A percentile compares a stretch with the other conserved stretches of the same genome.
These are phyloP conservation scores for Scaptomyza cyrtandrae DNA, from an alignment of 2,888 invertebrate species.

Conservation along the genomic window DNA sequence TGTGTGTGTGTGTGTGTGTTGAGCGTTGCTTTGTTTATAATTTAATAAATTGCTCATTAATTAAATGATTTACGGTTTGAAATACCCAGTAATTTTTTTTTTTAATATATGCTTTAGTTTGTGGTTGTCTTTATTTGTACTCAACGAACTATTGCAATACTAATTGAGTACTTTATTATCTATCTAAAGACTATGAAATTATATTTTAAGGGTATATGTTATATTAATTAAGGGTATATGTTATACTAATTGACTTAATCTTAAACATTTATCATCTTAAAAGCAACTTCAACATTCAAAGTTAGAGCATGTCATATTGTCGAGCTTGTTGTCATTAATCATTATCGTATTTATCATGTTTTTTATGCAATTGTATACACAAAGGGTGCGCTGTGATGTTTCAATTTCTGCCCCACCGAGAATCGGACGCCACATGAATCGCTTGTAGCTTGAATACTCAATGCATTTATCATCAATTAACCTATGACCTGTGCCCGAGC, in stretches of 20 bases:
- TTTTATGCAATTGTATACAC: conserved; percentile 17
- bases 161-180: too few species aligned
- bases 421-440: conserved; percentile 20
- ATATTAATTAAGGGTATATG: too few species aligned
- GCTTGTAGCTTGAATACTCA: conserved; percentile 25
- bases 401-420: conserved; percentile 53
- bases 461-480: conserved; percentile 74
- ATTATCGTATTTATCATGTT: conserved; percentile 10
- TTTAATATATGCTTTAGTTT: not conserved
- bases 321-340: not conserved
- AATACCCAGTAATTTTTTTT: conserved; percentile 16
- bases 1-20: conserved; percentile 25
- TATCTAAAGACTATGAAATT: too few species aligned
- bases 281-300: too few species aligned
- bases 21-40: conserved; percentile 68
- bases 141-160: too few species aligned
- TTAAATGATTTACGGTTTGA: conserved; percentile 62
- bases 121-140: too few species aligned
- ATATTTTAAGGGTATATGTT: too few species aligned
- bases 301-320: not conserved
- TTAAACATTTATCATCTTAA: too few species aligned
- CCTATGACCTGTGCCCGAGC: conserved; percentile 58
- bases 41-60: conserved; percentile 78
- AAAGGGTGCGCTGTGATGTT: conserved; percentile 51
- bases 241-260: too few species aligned